Conservation (phyloP, 2,113 vertebrate species). For the Rynchops niger region DNA sequence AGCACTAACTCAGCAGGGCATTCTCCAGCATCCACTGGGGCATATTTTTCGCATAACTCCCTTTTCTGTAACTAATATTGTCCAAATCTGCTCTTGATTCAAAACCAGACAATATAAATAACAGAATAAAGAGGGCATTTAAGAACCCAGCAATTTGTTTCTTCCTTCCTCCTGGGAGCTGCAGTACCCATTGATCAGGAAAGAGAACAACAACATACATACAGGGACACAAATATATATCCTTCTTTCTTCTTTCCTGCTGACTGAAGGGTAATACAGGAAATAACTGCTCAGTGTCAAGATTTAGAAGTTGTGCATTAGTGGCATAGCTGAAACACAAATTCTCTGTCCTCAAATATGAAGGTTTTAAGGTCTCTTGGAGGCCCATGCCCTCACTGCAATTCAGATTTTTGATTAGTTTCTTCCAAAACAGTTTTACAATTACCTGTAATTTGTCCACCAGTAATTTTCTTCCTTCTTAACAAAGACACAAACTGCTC, state of each 20-base stretch:
- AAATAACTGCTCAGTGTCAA: not conserved
- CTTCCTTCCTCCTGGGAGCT: not conserved
- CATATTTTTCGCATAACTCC: not conserved
- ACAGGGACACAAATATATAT: not conserved
- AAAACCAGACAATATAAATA: not conserved
- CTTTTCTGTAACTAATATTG: not conserved
- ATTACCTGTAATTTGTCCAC: conserved; percentile 28
- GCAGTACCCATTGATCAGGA: not conserved
- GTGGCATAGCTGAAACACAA: not conserved
- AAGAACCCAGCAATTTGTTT: not conserved
- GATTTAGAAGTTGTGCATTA: not conserved
- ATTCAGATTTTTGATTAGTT: not conserved
- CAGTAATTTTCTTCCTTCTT: conserved; percentile 17
- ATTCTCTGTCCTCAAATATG: not conserved
- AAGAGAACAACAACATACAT: not conserved
- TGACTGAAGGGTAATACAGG: not conserved
- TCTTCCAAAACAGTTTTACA: conserved; percentile 16
- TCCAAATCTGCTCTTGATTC: not conserved
- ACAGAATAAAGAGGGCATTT: not conserved
- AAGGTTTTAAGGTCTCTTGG: not conserved
- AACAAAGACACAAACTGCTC: not conserved
- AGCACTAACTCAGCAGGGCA: not conserved
- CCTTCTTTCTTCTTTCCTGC: not conserved
- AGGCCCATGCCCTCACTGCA: not conserved
- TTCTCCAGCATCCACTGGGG: not conserved